Base-by-base conservation (phyloP, 2,113 vertebrate species). In the Sylvietta virens region DNA sequence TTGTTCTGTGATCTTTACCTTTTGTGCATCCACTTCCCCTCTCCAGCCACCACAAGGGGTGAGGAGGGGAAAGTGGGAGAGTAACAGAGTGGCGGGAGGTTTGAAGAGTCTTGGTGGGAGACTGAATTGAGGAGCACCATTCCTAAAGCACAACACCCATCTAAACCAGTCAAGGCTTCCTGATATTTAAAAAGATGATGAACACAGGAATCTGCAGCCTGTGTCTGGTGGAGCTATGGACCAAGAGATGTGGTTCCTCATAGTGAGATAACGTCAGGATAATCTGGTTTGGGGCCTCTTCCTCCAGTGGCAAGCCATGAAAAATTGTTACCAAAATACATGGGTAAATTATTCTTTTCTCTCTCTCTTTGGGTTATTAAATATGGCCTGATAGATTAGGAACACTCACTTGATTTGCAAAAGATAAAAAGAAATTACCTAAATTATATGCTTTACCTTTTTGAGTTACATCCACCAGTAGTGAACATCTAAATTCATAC, bases 71-170 rank as follows among this genome's bases (percentile, higher is more conserved):
- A 69, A 40, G 11, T 4, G 6, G 14, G 19, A 24, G 7, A 50
- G 9, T 0, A 5, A 35, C 45, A 51, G 45, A 17, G 65, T 2
- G 3, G 24, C 0, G 1, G 12, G 31, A 50, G 12, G 23, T 61
- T 71, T 70, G 37, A n/a, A 35, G 24, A 13, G 45, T 44, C 16
- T 20, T 0, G 0, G 8, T 51, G 37, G 30, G 37, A 70, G 15
- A 26, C 31, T 60, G 54, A 70, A 51, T 10, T 42, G 45, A n/a
- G 54, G 24, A 60, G 15, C 22, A 24, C 24, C 8, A 5, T 51
- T 60, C 45, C 45, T 30, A 60, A 51, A 60, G 23, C 66, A 50
- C 44, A 40, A 10, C 31, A 42, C 6, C 15, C 21, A 11, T 22
- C 48, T 47, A 15, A 85, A 42, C 22, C 42, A 37, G 70, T 23